Conservation (phyloP, 92 coral and sea anemone species). For the Parazoanthus swiftii region DNA sequence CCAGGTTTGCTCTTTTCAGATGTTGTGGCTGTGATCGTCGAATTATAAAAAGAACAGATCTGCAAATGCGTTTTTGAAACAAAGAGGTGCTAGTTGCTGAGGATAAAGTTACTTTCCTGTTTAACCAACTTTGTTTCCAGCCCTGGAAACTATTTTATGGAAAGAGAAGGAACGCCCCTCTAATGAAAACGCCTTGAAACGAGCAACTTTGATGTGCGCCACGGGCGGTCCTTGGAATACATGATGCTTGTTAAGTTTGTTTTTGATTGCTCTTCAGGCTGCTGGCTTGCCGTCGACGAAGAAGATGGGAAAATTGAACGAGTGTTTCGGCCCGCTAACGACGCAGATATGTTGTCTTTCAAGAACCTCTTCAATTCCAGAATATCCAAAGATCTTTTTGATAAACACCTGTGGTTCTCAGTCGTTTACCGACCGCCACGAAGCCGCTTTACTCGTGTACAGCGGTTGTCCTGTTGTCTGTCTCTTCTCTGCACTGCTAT, state of each 20-base stretch:
- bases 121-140: no score
- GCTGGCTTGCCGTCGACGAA: slow-evolving; percentile 75
- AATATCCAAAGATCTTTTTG: slow-evolving; percentile 59
- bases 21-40: no score
- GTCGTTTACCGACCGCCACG: slow-evolving; percentile 66
- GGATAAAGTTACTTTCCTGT: no score
- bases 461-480: slow-evolving; percentile 74
- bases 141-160: no score
- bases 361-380: slow-evolving; percentile 57
- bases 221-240: not conserved
- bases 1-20: no score
- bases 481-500: slow-evolving; percentile 68
- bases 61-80: no score
- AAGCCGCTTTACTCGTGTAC: slow-evolving; percentile 76
- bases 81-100: no score
- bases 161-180: not conserved
- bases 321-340: slow-evolving; percentile 50
- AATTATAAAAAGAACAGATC: no score
- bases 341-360: slow-evolving; percentile 63
- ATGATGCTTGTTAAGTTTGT: not conserved
- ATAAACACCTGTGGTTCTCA: slow-evolving; percentile 79
- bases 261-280: slow-evolving; percentile 24
- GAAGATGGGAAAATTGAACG: slow-evolving; percentile 65
- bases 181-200: not conserved
- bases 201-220: not conserved